Evolutionary conservation across 2,888 invertebrate species (phyloP).

Genomic region (Temnothorax rugatulus): DNA sequence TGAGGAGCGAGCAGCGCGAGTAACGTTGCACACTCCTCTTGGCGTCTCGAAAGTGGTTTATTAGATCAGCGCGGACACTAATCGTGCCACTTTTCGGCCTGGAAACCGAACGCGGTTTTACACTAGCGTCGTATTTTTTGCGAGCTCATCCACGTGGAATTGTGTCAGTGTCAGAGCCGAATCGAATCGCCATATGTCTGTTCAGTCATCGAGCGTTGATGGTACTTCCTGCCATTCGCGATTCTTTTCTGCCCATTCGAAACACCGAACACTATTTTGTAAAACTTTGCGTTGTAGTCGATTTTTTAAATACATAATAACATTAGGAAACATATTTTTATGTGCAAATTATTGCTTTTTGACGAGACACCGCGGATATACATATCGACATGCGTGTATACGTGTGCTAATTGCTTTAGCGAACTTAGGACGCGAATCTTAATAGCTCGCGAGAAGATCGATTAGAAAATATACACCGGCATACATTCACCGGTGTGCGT

Average conservation of each 20-base stretch:
- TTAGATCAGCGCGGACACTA: slow-evolving; percentile 67
- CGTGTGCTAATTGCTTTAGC: slow-evolving; percentile 19
- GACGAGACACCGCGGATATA: too few species aligned
- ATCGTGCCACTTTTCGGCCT: slow-evolving; percentile 62
- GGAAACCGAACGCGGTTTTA: slow-evolving; percentile 24
- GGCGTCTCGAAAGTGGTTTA: slow-evolving; percentile 69
- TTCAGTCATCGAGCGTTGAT: not conserved
- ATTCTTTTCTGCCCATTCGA: not conserved
- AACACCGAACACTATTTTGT: not conserved
- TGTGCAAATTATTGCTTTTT: not conserved
- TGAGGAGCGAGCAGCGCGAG: slow-evolving; percentile 49
- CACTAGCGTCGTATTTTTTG: slow-evolving; percentile 13
- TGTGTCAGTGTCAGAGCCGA: slow-evolving; percentile 11
- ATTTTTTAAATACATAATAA: not conserved
- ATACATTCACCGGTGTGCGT: slow-evolving; percentile 30
- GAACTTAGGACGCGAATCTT: not conserved
- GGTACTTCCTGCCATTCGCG: slow-evolving; percentile 13
- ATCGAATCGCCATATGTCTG: not conserved
- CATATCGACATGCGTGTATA: not conserved
- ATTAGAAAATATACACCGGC: slow-evolving; percentile 46
- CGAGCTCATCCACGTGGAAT: slow-evolving; percentile 33
- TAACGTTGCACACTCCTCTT: slow-evolving; percentile 56
- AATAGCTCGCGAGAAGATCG: slow-evolving; percentile 4
- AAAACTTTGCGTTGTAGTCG: not conserved
- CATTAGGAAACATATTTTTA: not conserved